These are phyloP conservation scores for Phainopepla nitens DNA, from an alignment of 2,113 vertebrate species.

Conservation along the genomic window DNA sequence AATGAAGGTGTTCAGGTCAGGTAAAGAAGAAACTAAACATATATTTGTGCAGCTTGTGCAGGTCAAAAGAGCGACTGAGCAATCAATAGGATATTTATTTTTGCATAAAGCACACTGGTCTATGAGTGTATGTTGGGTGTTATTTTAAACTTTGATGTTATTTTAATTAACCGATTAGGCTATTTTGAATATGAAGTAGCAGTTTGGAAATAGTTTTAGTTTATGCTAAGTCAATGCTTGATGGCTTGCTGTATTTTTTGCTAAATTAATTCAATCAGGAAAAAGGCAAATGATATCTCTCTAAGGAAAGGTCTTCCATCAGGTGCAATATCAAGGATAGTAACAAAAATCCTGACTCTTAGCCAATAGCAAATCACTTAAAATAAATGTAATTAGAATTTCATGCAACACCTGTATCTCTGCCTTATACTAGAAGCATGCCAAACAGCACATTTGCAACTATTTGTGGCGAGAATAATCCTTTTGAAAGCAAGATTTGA, in stretches of 20 bases:
- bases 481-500: neutral
- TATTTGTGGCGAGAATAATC: neutral
- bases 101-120: neutral
- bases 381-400: neutral
- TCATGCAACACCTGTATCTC: neutral
- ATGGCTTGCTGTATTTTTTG: neutral
- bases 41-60: neutral
- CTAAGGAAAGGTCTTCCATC: neutral
- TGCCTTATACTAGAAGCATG: neutral
- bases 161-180: neutral
- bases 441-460: neutral
- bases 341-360: neutral
- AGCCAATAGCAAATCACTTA: neutral
- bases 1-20: neutral
- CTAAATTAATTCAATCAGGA: neutral
- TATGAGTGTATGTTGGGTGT: neutral
- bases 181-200: neutral
- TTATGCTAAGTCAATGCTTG: neutral
- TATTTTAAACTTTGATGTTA: neutral
- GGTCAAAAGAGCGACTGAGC: neutral
- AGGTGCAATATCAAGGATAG: neutral
- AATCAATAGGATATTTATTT: neutral
- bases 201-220: neutral
- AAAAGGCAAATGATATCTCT: neutral
- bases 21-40: neutral